Conservation (phyloP, 92 coral and sea anemone species). For the Diadumene lineata region DNA sequence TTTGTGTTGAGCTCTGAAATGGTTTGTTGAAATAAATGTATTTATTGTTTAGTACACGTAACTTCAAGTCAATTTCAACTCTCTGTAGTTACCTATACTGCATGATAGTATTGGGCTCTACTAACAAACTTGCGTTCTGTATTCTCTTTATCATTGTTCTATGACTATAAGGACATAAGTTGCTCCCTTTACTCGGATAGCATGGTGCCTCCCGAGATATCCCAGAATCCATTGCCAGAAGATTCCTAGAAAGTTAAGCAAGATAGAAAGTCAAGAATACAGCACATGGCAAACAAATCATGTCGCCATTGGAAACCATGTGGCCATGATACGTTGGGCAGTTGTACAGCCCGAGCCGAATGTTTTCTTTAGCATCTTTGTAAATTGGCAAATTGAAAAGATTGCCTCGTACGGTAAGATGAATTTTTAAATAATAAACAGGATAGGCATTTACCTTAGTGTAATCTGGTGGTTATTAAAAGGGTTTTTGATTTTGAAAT, state of each 20-base stretch:
- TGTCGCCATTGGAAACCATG: too few relatives aligned
- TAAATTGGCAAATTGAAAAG: too few relatives aligned
- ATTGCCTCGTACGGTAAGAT: too few relatives aligned
- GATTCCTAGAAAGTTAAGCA: conserved; percentile 37
- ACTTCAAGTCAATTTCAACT: too few relatives aligned
- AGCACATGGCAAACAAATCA: background rate
- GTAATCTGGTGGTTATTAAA: conserved; percentile 63
- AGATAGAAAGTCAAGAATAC: too few relatives aligned
- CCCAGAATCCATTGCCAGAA: conserved; percentile 78
- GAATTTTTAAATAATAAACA: too few relatives aligned
- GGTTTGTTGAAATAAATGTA: too few relatives aligned
- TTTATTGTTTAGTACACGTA: too few relatives aligned
- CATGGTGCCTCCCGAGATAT: conserved; percentile 90
- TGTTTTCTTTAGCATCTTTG: too few relatives aligned
- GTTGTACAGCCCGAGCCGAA: too few relatives aligned
- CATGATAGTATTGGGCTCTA: conserved; percentile 66
- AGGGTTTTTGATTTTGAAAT: conserved; percentile 70
- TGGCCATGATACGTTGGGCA: too few relatives aligned
- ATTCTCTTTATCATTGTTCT: conserved; percentile 65
- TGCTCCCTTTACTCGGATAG: conserved; percentile 61
- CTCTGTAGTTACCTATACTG: conserved; percentile 64
- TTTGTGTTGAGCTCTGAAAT: too few relatives aligned
- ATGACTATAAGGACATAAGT: conserved; percentile 72
- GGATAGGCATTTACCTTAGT: conserved; percentile 51
- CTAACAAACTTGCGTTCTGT: conserved; percentile 46